Evolutionary conservation across 2,113 vertebrate species (phyloP).

Genomic region (Labrus mixtus): DNA sequence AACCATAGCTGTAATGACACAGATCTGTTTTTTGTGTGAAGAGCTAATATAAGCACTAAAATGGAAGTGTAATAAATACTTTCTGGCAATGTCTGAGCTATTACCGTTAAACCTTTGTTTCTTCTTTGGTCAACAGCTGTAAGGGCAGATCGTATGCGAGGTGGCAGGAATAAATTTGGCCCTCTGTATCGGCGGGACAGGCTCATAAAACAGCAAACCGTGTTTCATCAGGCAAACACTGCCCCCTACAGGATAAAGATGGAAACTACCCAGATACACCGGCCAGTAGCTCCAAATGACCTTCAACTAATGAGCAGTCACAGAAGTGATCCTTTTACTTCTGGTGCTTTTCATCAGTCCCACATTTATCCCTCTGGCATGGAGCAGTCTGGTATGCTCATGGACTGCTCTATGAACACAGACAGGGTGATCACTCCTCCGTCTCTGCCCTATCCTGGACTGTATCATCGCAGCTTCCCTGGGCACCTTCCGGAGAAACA

Average conservation of each 20-base stretch:
- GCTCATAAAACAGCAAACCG: slow-evolving; percentile 82
- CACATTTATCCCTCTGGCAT: slow-evolving; percentile 56
- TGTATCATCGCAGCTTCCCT: slow-evolving; percentile 62
- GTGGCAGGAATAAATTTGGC: slow-evolving; percentile 87
- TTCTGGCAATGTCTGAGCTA: neutral
- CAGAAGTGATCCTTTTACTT: slow-evolving; percentile 37
- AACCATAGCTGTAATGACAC: slow-evolving; percentile 54
- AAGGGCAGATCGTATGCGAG: slow-evolving; percentile 85
- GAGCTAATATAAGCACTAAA: slow-evolving; percentile 3
- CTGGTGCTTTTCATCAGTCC: slow-evolving; percentile 68
- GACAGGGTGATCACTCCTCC: slow-evolving; percentile 57
- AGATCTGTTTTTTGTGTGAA: slow-evolving; percentile 28
- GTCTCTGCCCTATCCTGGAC: slow-evolving; percentile 60
- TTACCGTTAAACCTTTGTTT: slow-evolving; percentile 23
- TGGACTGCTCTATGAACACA: slow-evolving; percentile 65
- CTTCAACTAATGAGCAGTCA: slow-evolving; percentile 54
- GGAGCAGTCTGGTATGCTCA: slow-evolving; percentile 48
- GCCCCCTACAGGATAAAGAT: slow-evolving; percentile 76
- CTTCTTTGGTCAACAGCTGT: slow-evolving; percentile 76
- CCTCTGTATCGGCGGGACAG: slow-evolving; percentile 83
- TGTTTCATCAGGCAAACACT: slow-evolving; percentile 48
- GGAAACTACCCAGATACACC: slow-evolving; percentile 69
- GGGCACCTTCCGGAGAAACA: slow-evolving; percentile 65
- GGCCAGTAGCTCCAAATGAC: slow-evolving; percentile 52
- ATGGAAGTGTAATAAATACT: neutral